Percentiles rank a stretch among this genome's conserved stretches.
Evolutionary conservation across 2,888 invertebrate genomes (phyloP).

Genomic region (Lampropteryx suffumata): DNA sequence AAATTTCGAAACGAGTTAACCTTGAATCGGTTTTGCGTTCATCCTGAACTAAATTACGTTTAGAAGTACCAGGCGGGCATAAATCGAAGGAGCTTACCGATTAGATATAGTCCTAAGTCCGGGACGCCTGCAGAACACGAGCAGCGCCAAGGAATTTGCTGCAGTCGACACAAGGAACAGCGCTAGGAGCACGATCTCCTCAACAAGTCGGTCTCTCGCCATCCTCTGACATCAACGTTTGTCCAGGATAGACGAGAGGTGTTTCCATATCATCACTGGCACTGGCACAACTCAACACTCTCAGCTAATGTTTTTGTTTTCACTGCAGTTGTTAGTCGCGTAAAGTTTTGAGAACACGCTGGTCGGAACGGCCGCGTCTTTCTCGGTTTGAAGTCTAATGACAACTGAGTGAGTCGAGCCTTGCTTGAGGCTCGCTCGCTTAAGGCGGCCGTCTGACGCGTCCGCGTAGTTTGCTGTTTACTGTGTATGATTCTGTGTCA

Average conservation of each 20-base stretch:
- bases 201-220: slow-evolving; percentile 74
- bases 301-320: slow-evolving; percentile 55
- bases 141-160: slow-evolving; percentile 87
- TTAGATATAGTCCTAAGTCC: slow-evolving; percentile 90
- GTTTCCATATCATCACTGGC: slow-evolving; percentile 78
- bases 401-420: slow-evolving; percentile 55
- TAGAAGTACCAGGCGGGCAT: slow-evolving; percentile 28
- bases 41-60: slow-evolving; percentile 30
- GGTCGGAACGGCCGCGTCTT: slow-evolving; percentile 74
- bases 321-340: slow-evolving; percentile 77
- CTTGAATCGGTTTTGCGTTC: slow-evolving; percentile 31
- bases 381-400: slow-evolving; percentile 70
- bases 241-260: slow-evolving; percentile 70
- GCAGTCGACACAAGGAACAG: slow-evolving; percentile 86
- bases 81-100: slow-evolving; percentile 79
- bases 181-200: slow-evolving; percentile 77
- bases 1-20: slow-evolving; percentile 37
- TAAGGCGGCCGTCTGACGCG: slow-evolving; percentile 22
- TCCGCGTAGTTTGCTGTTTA: slow-evolving; percentile 50
- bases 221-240: slow-evolving; percentile 75
- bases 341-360: slow-evolving; percentile 79
- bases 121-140: slow-evolving; percentile 88
- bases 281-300: slow-evolving; percentile 73
- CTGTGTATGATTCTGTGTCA: slow-evolving; percentile 3
- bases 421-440: slow-evolving; percentile 26